Conservation (phyloP, 2,113 vertebrate species). For the Phalacrocorax pelagicus region DNA sequence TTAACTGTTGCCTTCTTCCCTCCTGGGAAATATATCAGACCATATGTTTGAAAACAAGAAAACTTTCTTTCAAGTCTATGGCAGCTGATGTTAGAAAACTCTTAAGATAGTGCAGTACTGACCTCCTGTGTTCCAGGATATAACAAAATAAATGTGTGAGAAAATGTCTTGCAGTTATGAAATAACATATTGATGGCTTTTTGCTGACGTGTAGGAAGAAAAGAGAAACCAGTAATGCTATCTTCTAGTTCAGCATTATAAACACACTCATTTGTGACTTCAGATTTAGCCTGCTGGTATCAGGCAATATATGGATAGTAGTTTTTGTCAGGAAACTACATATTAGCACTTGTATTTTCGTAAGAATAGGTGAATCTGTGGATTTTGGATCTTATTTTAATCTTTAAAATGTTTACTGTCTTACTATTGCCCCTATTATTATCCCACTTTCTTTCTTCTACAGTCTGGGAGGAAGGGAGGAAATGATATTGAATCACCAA, state of each 20-base stretch:
- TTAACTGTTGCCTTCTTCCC: slow-evolving; percentile 27
- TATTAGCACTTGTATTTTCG: background rate
- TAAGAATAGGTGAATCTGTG: background rate
- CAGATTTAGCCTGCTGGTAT: background rate
- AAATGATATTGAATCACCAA: background rate
- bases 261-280: background rate
- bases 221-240: background rate
- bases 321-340: background rate
- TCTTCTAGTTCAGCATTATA: background rate
- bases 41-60: slow-evolving; percentile 45
- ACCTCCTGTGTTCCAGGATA: slow-evolving; percentile 60
- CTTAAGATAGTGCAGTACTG: slow-evolving; percentile 43
- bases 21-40: slow-evolving; percentile 28
- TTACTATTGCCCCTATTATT: background rate
- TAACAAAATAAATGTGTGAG: slow-evolving; percentile 16
- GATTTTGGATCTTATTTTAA: background rate
- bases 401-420: background rate
- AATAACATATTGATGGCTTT: background rate
- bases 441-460: background rate
- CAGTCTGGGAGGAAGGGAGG: no score
- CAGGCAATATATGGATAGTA: background rate
- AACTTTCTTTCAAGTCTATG: background rate
- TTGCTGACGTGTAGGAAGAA: background rate
- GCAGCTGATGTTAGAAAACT: slow-evolving; percentile 17
- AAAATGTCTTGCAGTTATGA: slow-evolving; percentile 2